Percentiles rank a stretch among this genome's conserved stretches.
Evolutionary conservation across 2,113 vertebrate genomes (phyloP).

Genomic region (Scomber japonicus): DNA sequence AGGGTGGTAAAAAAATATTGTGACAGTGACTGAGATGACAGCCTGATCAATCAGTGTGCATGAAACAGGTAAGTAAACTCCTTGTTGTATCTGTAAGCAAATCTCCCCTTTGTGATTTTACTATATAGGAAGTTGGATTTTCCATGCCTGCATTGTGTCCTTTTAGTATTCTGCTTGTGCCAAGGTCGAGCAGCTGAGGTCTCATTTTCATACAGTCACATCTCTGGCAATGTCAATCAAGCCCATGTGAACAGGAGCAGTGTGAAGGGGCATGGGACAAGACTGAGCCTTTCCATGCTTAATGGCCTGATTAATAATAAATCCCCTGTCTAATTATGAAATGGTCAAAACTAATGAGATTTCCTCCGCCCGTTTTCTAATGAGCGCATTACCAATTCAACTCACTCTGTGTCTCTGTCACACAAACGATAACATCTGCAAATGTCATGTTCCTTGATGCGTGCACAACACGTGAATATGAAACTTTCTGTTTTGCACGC

Average conservation of each 20-base stretch:
- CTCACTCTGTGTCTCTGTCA: slow-evolving; percentile 33
- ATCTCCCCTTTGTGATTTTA: background rate
- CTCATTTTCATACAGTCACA: slow-evolving; percentile 56
- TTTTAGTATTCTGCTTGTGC: slow-evolving; percentile 51
- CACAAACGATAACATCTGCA: slow-evolving; percentile 55
- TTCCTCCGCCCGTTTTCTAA: slow-evolving; percentile 66
- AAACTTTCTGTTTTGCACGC: slow-evolving; percentile 41
- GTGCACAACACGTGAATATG: slow-evolving; percentile 48
- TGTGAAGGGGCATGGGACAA: slow-evolving; percentile 34
- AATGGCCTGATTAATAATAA: slow-evolving; percentile 79
- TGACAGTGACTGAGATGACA: background rate
- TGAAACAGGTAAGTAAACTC: slow-evolving; percentile 17
- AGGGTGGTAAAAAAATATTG: slow-evolving; percentile 2
- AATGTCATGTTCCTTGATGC: slow-evolving; percentile 36
- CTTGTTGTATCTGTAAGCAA: background rate
- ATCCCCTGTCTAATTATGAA: slow-evolving; percentile 75
- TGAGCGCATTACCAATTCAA: slow-evolving; percentile 67
- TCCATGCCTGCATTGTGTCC: slow-evolving; percentile 20
- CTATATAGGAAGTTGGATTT: slow-evolving; percentile 9
- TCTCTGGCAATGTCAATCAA: slow-evolving; percentile 67
- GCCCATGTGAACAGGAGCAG: slow-evolving; percentile 32
- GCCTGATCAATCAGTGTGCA: background rate
- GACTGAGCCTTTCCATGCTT: slow-evolving; percentile 48
- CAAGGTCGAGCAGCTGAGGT: slow-evolving; percentile 53
- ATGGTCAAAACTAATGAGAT: slow-evolving; percentile 73